Evolutionary conservation across 2,888 invertebrate genomes (phyloP).

Genomic region (Orthosia gracilis): DNA sequence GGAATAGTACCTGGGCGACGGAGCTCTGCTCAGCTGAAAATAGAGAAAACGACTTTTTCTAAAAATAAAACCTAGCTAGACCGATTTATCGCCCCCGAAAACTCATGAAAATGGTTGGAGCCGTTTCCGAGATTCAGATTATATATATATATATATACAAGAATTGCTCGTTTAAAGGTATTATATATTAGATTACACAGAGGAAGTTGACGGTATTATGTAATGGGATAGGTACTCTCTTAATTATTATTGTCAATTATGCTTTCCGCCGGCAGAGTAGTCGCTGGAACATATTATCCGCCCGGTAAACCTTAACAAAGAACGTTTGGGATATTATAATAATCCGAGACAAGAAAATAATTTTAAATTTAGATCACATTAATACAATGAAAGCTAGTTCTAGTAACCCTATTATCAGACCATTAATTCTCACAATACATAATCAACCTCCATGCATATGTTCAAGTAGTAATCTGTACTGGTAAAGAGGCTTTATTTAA

Average conservation of each 20-base stretch:
- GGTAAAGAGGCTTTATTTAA: constrained; percentile 76
- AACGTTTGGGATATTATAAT: background rate
- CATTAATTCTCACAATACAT: constrained; percentile 6
- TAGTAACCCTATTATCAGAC: constrained; percentile 8
- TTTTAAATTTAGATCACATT: constrained; percentile 3
- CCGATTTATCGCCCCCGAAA: too few species aligned
- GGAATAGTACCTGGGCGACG: too few species aligned
- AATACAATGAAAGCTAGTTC: constrained; percentile 3
- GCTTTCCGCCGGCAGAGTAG: background rate
- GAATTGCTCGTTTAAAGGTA: too few species aligned
- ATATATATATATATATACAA: too few species aligned
- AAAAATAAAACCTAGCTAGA: too few species aligned
- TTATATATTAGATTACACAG: too few species aligned
- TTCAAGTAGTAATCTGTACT: constrained; percentile 57
- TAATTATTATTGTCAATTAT: constrained; percentile 51
- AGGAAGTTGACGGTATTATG: constrained; percentile 6
- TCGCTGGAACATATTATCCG: background rate
- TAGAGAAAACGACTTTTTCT: too few species aligned
- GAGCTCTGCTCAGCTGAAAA: too few species aligned
- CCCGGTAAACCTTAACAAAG: background rate
- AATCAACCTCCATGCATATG: constrained; percentile 41
- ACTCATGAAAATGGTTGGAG: too few species aligned
- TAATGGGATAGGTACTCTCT: constrained; percentile 20
- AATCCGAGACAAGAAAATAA: background rate
- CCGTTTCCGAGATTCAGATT: too few species aligned